Conservation (phyloP, 2,797 vertebrate genomes). For the Enoplosus armatus region DNA sequence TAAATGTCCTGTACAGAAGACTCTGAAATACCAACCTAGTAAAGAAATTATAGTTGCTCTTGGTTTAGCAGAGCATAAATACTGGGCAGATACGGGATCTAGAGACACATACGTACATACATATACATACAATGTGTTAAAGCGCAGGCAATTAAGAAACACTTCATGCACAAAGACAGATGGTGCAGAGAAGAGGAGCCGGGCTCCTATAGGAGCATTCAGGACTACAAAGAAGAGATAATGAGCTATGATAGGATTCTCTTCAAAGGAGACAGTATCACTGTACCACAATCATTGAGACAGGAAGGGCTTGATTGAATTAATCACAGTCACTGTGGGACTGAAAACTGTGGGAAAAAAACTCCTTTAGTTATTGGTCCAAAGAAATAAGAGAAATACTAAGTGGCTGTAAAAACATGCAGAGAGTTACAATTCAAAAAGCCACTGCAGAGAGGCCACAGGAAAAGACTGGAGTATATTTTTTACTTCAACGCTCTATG, state of each 20-base stretch:
- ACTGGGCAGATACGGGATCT: neutral
- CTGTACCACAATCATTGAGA: neutral
- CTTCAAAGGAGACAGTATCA: constrained; percentile 5
- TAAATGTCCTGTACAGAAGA: neutral
- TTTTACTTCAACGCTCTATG: no score
- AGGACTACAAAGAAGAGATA: constrained; percentile 14
- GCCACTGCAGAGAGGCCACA: no score
- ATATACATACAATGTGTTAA: neutral
- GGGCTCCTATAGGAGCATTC: neutral
- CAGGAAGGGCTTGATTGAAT: constrained; percentile 3
- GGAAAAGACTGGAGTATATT: no score
- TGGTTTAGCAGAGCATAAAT: neutral
- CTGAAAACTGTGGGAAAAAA: neutral
- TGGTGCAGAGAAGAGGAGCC: neutral
- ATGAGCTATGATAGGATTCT: constrained; percentile 38
- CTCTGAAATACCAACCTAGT: neutral
- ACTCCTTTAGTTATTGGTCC: neutral
- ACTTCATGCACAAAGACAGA: neutral
- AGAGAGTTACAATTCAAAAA: no score
- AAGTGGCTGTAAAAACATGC: no score
- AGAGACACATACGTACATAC: neutral
- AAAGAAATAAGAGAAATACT: neutral
- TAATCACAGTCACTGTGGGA: neutral
- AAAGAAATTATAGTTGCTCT: neutral
- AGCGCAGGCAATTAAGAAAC: neutral